phyloP scores from a whole-genome alignment of 2,888 invertebrate genomes.

The Protodeltote pygarga region DNA sequence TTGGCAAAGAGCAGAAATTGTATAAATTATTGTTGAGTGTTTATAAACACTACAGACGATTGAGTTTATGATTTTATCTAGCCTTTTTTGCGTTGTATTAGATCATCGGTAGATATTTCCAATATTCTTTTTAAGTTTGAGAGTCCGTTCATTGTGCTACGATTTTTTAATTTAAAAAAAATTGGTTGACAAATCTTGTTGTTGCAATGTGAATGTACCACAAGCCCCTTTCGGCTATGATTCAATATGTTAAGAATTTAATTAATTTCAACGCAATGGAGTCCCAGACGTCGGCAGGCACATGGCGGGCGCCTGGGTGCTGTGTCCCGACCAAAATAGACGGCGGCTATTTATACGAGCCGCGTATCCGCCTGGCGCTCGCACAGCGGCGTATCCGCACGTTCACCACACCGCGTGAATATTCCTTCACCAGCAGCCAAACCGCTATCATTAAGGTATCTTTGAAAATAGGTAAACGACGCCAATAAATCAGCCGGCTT shows the following conservation, averaged over 20 bases:
- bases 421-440: slow-evolving; percentile 53
- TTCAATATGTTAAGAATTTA: slow-evolving; percentile 72
- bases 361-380: slow-evolving; percentile 82
- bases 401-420: slow-evolving; percentile 58
- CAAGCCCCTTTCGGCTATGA: slow-evolving; percentile 56
- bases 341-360: slow-evolving; percentile 78
- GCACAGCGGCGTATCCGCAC: slow-evolving; percentile 66
- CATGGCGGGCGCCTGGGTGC: slow-evolving; percentile 80
- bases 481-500: slow-evolving; percentile 57
- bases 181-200: too few relatives aligned
- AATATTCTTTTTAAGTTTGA: too few relatives aligned
- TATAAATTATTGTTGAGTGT: slow-evolving; percentile 25
- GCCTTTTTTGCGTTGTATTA: slow-evolving; percentile 9
- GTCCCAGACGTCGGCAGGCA: slow-evolving; percentile 76
- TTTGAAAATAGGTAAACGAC: slow-evolving; percentile 45
- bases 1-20: slow-evolving; percentile 53
- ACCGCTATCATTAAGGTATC: slow-evolving; percentile 37
- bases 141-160: too few relatives aligned
- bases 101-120: slow-evolving; percentile 10
- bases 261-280: slow-evolving; percentile 71
- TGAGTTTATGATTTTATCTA: background rate
- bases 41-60: slow-evolving; percentile 29
- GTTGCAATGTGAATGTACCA: slow-evolving; percentile 16
- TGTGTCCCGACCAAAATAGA: slow-evolving; percentile 80
- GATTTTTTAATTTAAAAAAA: too few relatives aligned